A percentile compares a stretch with the other conserved stretches of the same genome.
phyloP scores from a whole-genome alignment of 2,113 vertebrate species.

The Muscicapa adusta region DNA sequence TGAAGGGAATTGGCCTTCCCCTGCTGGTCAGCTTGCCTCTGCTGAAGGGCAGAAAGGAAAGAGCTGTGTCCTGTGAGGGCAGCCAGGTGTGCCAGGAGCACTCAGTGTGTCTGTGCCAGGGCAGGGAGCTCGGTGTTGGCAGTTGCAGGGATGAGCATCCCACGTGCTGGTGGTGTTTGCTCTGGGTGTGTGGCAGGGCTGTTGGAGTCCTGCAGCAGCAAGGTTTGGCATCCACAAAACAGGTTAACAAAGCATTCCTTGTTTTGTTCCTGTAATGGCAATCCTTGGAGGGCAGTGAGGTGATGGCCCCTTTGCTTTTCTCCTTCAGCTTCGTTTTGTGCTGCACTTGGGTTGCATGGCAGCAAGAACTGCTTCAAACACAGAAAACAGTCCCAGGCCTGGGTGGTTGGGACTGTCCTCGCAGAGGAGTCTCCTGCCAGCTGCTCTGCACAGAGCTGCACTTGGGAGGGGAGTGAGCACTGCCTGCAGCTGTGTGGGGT shows the following conservation, averaged over 20 bases:
- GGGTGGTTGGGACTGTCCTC: not conserved
- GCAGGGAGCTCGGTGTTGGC: fast-evolving
- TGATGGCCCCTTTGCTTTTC: not conserved
- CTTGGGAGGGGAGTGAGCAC: fast-evolving
- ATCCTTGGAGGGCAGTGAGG: not conserved
- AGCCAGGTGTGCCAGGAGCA: fast-evolving
- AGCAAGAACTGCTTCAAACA: not conserved
- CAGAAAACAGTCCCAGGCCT: not conserved
- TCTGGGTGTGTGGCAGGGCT: not conserved
- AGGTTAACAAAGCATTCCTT: not conserved
- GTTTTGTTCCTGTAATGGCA: not conserved
- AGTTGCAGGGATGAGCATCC: not conserved
- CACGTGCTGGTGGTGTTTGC: fast-evolving
- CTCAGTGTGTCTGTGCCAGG: fast-evolving
- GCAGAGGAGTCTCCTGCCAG: not conserved
- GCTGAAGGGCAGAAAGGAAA: not conserved
- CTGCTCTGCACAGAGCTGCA: not conserved
- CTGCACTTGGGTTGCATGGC: not conserved
- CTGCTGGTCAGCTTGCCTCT: not conserved
- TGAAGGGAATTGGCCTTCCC: not conserved
- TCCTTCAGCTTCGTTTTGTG: not conserved
- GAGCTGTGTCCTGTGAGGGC: fast-evolving
- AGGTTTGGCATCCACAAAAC: not conserved
- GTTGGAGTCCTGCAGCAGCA: not conserved
- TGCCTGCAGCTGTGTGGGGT: fast-evolving